phyloP scores from a whole-genome alignment of 2,113 vertebrate genomes.

The Pleuronectes platessa region DNA sequence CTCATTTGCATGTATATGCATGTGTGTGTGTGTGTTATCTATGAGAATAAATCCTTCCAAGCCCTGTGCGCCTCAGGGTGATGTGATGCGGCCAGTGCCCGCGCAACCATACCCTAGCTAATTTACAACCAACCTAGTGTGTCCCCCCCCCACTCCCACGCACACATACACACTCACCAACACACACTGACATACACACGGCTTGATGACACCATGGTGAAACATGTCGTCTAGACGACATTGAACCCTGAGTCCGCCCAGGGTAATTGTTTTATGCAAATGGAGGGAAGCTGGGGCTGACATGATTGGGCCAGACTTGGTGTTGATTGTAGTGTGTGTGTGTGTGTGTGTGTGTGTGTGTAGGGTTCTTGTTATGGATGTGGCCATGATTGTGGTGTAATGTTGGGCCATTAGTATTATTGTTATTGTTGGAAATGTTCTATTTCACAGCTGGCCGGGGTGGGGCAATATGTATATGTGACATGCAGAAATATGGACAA shows the following conservation, averaged over 20 bases:
- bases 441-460: constrained; percentile 68
- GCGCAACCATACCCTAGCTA: constrained; percentile 89
- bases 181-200: constrained; percentile 44
- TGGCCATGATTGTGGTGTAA: constrained; percentile 68
- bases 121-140: constrained; percentile 93
- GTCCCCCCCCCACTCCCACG: constrained; percentile 68
- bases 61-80: constrained; percentile 90
- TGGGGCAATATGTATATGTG: constrained; percentile 45
- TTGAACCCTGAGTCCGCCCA: constrained; percentile 84
- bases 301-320: constrained; percentile 78
- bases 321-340: constrained; percentile 72
- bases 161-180: constrained; percentile 29
- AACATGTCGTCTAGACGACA: constrained; percentile 94
- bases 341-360: constrained; percentile 33
- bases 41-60: constrained; percentile 97
- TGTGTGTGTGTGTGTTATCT: constrained; percentile 86
- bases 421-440: constrained; percentile 79
- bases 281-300: constrained; percentile 81
- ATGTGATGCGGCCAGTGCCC: constrained; percentile 88
- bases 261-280: constrained; percentile 96
- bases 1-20: constrained; percentile 93
- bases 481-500: constrained; percentile 50
- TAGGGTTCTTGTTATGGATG: constrained; percentile 64
- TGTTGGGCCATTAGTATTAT: constrained; percentile 75
- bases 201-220: constrained; percentile 88